A percentile compares a stretch with the other conserved stretches of the same genome.
Conservation (phyloP, 2,797 vertebrate genomes). For the Smutsia temminckii region DNA sequence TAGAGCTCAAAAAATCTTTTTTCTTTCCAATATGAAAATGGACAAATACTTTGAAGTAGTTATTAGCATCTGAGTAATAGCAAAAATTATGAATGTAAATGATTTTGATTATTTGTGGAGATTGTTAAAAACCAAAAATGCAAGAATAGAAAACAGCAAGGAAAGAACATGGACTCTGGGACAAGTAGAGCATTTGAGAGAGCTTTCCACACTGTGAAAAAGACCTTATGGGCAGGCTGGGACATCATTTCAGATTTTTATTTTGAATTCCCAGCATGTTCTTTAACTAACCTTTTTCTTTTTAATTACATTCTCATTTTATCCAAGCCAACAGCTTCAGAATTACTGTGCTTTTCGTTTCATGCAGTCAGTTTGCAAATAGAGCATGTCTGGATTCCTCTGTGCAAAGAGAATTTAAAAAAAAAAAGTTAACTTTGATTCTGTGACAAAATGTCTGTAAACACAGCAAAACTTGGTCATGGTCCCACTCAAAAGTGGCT, state of each 20-base stretch:
- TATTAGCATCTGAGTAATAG: constrained; percentile 15
- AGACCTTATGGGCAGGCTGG: constrained; percentile 13
- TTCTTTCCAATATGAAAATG: not conserved
- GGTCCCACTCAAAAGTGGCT: constrained; percentile 25
- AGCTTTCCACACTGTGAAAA: not conserved
- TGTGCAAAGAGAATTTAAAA: not conserved
- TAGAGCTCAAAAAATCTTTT: not conserved
- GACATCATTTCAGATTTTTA: constrained; percentile 48
- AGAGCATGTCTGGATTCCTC: constrained; percentile 59
- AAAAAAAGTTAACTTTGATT: constrained; percentile 46
- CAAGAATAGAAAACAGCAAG: not conserved
- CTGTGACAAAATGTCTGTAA: constrained; percentile 51
- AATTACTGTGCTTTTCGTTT: constrained; percentile 8
- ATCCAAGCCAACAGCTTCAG: constrained; percentile 42
- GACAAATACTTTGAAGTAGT: constrained; percentile 1
- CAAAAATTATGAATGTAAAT: constrained; percentile 3
- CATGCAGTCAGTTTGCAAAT: constrained; percentile 39
- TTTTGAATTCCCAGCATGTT: constrained; percentile 53
- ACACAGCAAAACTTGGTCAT: constrained; percentile 41
- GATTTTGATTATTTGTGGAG: constrained; percentile 15
- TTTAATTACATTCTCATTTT: constrained; percentile 47
- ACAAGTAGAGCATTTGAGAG: not conserved
- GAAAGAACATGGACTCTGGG: not conserved
- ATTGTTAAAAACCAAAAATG: not conserved
- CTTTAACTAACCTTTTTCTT: constrained; percentile 60